Evolutionary conservation across 2,888 invertebrate species (phyloP).

Genomic region (Amphiduros pacificus): DNA sequence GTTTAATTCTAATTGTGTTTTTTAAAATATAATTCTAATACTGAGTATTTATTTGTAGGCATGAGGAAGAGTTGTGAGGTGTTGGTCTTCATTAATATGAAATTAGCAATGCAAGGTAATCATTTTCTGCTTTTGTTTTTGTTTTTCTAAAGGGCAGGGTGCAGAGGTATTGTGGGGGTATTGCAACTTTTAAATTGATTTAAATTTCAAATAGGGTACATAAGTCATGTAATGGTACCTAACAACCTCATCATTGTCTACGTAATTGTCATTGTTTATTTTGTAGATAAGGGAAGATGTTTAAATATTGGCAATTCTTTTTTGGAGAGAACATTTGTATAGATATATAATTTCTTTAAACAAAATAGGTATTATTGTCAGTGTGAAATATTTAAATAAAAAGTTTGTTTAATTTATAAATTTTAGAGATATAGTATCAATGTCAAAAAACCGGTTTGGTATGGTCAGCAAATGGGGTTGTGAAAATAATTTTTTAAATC

Average conservation of each 20-base stretch:
- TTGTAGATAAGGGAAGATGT: background rate
- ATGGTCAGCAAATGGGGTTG: no score
- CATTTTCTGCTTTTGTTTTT: background rate
- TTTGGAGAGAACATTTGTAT: no score
- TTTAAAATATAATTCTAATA: no score
- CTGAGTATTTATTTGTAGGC: slow-evolving; percentile 21
- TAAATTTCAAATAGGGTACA: background rate
- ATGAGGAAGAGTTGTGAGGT: slow-evolving; percentile 20
- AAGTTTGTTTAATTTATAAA: no score
- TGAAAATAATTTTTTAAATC: no score
- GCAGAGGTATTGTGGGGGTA: background rate
- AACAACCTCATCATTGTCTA: background rate
- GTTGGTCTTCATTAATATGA: slow-evolving; percentile 13
- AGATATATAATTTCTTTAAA: background rate
- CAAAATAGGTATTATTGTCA: no score
- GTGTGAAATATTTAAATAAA: no score
- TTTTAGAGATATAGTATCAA: no score
- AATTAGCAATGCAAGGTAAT: slow-evolving; percentile 18
- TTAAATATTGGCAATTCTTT: background rate
- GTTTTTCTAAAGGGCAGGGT: background rate
- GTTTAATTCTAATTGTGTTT: no score
- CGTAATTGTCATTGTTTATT: background rate
- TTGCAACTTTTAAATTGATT: background rate
- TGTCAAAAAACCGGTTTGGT: no score
- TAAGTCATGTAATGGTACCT: background rate